Base-by-base conservation (phyloP, 2,113 vertebrate species). In the Larimichthys polyactis region DNA sequence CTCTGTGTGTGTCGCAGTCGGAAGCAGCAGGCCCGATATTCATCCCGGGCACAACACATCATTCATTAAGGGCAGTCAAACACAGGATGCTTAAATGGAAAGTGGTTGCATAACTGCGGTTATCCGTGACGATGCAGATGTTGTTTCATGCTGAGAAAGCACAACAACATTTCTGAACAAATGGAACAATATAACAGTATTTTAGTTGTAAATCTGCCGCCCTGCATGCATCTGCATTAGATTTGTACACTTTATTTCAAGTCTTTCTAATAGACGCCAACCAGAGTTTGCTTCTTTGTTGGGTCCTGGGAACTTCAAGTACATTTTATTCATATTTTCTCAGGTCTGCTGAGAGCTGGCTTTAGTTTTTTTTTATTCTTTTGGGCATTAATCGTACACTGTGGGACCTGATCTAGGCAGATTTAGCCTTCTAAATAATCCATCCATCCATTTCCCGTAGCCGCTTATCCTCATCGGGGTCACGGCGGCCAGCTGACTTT, bases 91-190 rank as follows among this genome's bases (percentile, higher is more conserved):
- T 74, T 46, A 79, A 82, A 89, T 77, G 78, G 66, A 79, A 87
- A 83, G 48, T 29, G n/a, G 58, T 83, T 89, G 79, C 78, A 55
- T 86, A 88, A 88, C 65, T 51, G 36, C 48, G 49, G 24, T 24
- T 22, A 58, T 58, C 57, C 1, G 16, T 29, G 14, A 71, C 60
- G 40, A 57, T 71, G 5, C 22, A 12, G 24, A 60, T 52, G 12
- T 12, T 75, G 24, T 69, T 44, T 75, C 17, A 6, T 16, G 20
- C 20, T 20, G 15, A 49, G 54, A 66, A n/a, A 43, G 11, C 5
- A 4, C 14, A 1, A 32, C 40, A 58, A 2, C 6, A 36, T 66
- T 58, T 57, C 8, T 49, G 20, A 22, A 32, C 66, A 51, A 48
- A 15, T 65, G 17, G 0, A 54, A 17, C 17, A 46, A 2, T 5